phyloP scores from a whole-genome alignment of 2,888 invertebrate species.

The Nematopogon swammerdamellus region DNA sequence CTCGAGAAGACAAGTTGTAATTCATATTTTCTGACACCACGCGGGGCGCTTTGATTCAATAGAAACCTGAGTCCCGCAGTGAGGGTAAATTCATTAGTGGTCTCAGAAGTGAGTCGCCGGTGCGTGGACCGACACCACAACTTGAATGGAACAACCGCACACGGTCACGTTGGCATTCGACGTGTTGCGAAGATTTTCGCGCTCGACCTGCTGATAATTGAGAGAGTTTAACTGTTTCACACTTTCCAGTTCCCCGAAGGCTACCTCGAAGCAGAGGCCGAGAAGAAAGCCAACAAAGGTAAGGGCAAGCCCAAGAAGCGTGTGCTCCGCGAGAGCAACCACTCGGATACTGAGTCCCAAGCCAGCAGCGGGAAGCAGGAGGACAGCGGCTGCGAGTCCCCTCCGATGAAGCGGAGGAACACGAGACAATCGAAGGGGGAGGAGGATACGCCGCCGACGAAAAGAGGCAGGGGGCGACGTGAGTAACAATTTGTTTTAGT shows the following conservation, averaged over 20 bases:
- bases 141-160: no score
- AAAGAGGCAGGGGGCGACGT: background rate
- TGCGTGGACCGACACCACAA: no score
- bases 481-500: no score
- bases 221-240: background rate
- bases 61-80: no score
- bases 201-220: no score
- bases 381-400: conserved; percentile 15
- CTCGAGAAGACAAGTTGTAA: no score
- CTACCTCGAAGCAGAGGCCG: conserved; percentile 62
- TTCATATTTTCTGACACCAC: no score
- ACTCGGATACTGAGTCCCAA: conserved; percentile 21
- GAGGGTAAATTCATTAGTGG: no score
- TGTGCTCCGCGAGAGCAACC: conserved; percentile 23
- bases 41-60: no score
- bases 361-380: conserved; percentile 16
- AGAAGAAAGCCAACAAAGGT: conserved; percentile 29
- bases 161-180: no score
- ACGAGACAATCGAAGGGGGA: conserved; percentile 8
- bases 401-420: conserved; percentile 12
- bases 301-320: conserved; percentile 19
- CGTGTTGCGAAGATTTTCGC: background rate
- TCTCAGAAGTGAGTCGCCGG: no score
- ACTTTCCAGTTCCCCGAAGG: conserved; percentile 66
- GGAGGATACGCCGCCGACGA: background rate